Conservation (phyloP, 2,888 invertebrate species). For the Synergus japonicus region DNA sequence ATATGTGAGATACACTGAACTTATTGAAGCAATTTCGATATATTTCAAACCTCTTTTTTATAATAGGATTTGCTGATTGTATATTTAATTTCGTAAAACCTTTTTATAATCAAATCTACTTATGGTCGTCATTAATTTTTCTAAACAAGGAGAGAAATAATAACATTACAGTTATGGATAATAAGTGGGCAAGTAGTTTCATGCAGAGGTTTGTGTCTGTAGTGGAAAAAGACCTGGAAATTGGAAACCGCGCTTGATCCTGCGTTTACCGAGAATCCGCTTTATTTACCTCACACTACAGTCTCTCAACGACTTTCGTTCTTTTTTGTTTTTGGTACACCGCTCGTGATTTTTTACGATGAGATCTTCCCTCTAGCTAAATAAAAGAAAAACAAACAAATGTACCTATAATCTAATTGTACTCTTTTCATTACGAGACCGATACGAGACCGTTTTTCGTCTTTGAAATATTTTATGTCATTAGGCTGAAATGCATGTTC, state of each 20-base stretch:
- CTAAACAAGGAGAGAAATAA: too few relatives aligned
- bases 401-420: neutral
- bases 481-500: too few relatives aligned
- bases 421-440: neutral
- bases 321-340: slow-evolving; percentile 1
- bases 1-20: too few relatives aligned
- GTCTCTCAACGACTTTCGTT: neutral
- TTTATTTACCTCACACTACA: slow-evolving; percentile 19
- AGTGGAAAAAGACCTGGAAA: slow-evolving; percentile 23
- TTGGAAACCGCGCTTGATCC: slow-evolving; percentile 26
- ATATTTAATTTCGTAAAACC: too few relatives aligned
- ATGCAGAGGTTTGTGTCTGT: slow-evolving; percentile 8
- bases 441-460: too few relatives aligned
- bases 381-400: too few relatives aligned
- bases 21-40: too few relatives aligned
- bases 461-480: too few relatives aligned
- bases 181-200: slow-evolving; percentile 16
- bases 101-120: too few relatives aligned
- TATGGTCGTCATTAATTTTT: too few relatives aligned
- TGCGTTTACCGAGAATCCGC: slow-evolving; percentile 17
- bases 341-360: neutral
- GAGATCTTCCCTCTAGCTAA: neutral
- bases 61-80: too few relatives aligned
- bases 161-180: neutral
- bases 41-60: too few relatives aligned